A percentile compares a stretch with the other conserved stretches of the same genome.
phyloP scores from a whole-genome alignment of 1,140 invertebrate species.

The Eurytemora carolleeae region DNA sequence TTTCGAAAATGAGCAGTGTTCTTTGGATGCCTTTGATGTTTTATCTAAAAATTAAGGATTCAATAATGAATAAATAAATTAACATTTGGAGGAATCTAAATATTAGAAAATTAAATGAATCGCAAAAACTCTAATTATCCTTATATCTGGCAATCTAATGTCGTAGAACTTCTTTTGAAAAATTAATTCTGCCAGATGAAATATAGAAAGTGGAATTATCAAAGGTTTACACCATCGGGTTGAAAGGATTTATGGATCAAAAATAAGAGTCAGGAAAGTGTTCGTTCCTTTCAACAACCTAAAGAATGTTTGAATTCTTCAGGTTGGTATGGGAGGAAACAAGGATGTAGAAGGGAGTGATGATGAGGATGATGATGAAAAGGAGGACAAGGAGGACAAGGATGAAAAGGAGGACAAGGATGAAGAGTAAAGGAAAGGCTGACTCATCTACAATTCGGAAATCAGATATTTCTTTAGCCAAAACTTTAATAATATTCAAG shows the following conservation, averaged over 20 bases:
- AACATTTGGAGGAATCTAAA: no score
- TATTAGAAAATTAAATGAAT: no score
- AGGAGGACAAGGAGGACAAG: not conserved
- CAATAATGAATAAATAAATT: no score
- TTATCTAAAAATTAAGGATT: no score
- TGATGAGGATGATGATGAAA: conserved; percentile 12
- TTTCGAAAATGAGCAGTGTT: no score
- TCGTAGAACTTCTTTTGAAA: conserved; percentile 93
- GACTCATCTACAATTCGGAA: conserved; percentile 14
- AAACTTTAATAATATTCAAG: conserved; percentile 14
- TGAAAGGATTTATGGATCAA: no score
- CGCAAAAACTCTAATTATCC: no score
- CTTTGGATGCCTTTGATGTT: no score
- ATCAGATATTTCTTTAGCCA: conserved; percentile 14
- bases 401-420: conserved; percentile 6
- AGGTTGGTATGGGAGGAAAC: conserved; percentile 11
- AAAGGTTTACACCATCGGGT: conserved; percentile 83
- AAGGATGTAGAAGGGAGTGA: conserved; percentile 2
- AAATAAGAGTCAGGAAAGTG: no score
- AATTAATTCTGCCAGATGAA: conserved; percentile 75
- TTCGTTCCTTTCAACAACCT: no score
- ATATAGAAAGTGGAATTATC: conserved; percentile 81
- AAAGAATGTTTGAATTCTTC: no score
- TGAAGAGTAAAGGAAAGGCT: not conserved
- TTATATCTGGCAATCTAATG: no score